These are phyloP conservation scores for Papilio aristodemus DNA, from an alignment of 1,140 invertebrate species.

Conservation along the genomic window DNA sequence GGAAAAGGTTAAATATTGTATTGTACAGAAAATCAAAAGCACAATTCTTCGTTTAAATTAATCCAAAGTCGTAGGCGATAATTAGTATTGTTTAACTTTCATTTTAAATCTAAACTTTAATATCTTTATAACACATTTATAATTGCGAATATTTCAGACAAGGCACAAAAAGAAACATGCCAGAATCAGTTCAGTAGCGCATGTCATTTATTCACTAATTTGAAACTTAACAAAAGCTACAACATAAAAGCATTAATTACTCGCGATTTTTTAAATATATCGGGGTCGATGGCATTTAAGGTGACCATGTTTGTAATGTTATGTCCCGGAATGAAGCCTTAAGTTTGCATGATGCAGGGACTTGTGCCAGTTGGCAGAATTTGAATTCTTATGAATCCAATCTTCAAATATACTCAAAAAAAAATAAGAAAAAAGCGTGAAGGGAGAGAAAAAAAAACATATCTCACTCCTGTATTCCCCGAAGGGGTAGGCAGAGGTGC, in stretches of 20 bases:
- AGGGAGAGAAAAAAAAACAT: too few relatives aligned
- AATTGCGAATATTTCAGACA: background rate
- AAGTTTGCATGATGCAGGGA: background rate
- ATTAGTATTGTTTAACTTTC: background rate
- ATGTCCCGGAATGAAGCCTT: background rate
- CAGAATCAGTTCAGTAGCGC: slow-evolving; percentile 6
- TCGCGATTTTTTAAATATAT: slow-evolving; percentile 25
- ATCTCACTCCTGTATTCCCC: too few relatives aligned
- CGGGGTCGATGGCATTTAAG: slow-evolving; percentile 10
- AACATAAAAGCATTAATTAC: slow-evolving; percentile 16
- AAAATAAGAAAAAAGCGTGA: too few relatives aligned
- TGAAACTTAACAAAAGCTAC: slow-evolving; percentile 20
- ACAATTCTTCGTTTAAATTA: too few relatives aligned
- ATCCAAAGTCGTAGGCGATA: background rate
- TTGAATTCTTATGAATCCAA: too few relatives aligned
- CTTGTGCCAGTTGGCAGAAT: too few relatives aligned
- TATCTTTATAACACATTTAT: background rate
- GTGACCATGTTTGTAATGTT: background rate
- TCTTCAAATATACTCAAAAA: too few relatives aligned
- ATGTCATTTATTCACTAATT: slow-evolving; percentile 20
- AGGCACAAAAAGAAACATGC: background rate
- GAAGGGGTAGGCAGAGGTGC: too few relatives aligned
- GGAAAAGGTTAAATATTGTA: too few relatives aligned
- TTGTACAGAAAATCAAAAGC: too few relatives aligned
- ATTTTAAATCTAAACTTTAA: background rate